Evolutionary conservation across 1,140 invertebrate genomes (phyloP).

Genomic region (Drosophila cardini): DNA sequence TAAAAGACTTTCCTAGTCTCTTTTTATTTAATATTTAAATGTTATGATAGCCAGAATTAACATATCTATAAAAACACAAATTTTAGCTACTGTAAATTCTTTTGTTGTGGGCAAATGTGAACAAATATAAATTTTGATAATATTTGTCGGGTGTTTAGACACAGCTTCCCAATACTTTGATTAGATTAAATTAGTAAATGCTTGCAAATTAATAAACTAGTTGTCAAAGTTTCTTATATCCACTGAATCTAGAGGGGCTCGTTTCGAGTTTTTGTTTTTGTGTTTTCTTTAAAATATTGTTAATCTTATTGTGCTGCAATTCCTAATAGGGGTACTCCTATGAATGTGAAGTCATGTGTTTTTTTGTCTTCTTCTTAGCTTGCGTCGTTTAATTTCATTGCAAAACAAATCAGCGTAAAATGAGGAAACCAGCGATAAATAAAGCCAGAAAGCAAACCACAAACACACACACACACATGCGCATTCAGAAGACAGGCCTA

Average conservation of each 20-base stretch:
- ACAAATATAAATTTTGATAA: not conserved
- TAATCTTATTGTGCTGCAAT: not conserved
- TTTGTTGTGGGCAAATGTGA: slow-evolving; percentile 4
- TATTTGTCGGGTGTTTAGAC: slow-evolving; percentile 22
- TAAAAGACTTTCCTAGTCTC: too few species aligned
- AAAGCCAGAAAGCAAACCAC: slow-evolving; percentile 63
- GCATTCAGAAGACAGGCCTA: slow-evolving; percentile 45
- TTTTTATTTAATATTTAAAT: too few species aligned
- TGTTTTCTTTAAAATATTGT: not conserved
- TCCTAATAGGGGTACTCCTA: not conserved
- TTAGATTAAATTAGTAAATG: slow-evolving; percentile 36
- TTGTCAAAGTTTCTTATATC: slow-evolving; percentile 20
- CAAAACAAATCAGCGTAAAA: slow-evolving; percentile 79
- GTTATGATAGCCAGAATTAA: not conserved
- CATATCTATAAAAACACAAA: slow-evolving; percentile 1
- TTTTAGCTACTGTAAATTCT: slow-evolving; percentile 14
- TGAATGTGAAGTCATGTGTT: slow-evolving; percentile 33
- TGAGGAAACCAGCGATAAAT: slow-evolving; percentile 75
- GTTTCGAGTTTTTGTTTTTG: slow-evolving; percentile 8
- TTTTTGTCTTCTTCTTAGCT: slow-evolving; percentile 23
- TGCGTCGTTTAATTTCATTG: slow-evolving; percentile 76
- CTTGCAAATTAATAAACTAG: slow-evolving; percentile 42
- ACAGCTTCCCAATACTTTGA: slow-evolving; percentile 30
- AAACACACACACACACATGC: slow-evolving; percentile 15
- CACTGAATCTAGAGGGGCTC: slow-evolving; percentile 31